Evolutionary conservation across 92 coral and sea anemone genomes (phyloP).

Genomic region (Diadumene lineata): DNA sequence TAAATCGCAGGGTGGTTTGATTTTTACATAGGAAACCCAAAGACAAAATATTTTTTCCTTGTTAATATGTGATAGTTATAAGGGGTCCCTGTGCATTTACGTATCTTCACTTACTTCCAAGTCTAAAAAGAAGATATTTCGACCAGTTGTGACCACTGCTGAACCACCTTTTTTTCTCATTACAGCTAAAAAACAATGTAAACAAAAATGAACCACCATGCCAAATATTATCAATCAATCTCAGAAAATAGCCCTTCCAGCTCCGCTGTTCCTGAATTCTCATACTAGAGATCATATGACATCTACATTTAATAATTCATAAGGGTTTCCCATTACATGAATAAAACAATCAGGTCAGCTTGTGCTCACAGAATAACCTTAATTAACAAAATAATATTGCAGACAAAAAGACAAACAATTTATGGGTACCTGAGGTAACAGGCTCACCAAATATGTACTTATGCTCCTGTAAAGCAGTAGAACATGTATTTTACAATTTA

Average conservation of each 20-base stretch:
- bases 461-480: slow-evolving; percentile 28
- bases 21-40: too few species aligned
- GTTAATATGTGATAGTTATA: too few species aligned
- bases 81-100: too few species aligned
- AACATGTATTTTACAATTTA: too few species aligned
- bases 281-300: neutral
- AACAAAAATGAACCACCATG: neutral
- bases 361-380: neutral
- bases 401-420: neutral
- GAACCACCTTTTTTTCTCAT: slow-evolving; percentile 81
- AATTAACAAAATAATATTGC: neutral
- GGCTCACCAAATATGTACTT: slow-evolving; percentile 33
- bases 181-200: slow-evolving; percentile 58
- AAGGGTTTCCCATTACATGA: neutral
- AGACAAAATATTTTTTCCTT: too few species aligned
- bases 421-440: slow-evolving; percentile 58
- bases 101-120: slow-evolving; percentile 84
- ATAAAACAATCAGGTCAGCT: neutral
- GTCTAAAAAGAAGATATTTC: slow-evolving; percentile 68
- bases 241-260: neutral
- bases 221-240: neutral
- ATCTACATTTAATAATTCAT: too few species aligned
- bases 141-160: slow-evolving; percentile 47
- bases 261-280: neutral
- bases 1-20: too few species aligned